Conservation (phyloP, 2,113 vertebrate genomes). For the Trogon melanurus region DNA sequence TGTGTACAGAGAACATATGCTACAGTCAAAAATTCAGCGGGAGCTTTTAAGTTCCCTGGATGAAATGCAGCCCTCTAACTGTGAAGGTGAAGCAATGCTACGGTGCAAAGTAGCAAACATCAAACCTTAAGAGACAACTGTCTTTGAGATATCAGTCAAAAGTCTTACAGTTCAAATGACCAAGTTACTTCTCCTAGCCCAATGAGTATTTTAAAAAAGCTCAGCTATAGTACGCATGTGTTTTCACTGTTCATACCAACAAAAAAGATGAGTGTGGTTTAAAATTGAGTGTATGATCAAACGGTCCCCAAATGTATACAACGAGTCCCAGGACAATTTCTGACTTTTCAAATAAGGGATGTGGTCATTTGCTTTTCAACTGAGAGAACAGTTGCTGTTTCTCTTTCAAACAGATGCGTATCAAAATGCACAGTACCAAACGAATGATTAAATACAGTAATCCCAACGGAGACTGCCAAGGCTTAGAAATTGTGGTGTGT, state of each 20-base stretch:
- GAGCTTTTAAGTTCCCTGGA: background rate
- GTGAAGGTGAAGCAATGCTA: slow-evolving; percentile 5
- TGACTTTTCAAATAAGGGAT: background rate
- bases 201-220: background rate
- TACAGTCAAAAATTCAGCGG: background rate
- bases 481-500: background rate
- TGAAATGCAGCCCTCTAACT: background rate
- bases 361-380: slow-evolving; percentile 62
- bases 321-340: background rate
- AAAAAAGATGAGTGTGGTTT: background rate
- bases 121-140: slow-evolving; percentile 36
- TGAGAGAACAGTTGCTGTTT: slow-evolving; percentile 48
- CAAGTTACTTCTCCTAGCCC: slow-evolving; percentile 8
- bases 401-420: background rate
- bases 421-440: slow-evolving; percentile 21
- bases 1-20: slow-evolving; percentile 21
- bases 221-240: background rate
- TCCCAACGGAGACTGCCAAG: background rate
- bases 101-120: slow-evolving; percentile 8
- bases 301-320: slow-evolving; percentile 5
- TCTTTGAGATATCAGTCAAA: slow-evolving; percentile 5
- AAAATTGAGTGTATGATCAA: background rate
- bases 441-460: background rate
- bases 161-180: slow-evolving; percentile 62
- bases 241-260: background rate